Conservation (phyloP, 2,797 vertebrate species). For the Clarias pachynema region DNA sequence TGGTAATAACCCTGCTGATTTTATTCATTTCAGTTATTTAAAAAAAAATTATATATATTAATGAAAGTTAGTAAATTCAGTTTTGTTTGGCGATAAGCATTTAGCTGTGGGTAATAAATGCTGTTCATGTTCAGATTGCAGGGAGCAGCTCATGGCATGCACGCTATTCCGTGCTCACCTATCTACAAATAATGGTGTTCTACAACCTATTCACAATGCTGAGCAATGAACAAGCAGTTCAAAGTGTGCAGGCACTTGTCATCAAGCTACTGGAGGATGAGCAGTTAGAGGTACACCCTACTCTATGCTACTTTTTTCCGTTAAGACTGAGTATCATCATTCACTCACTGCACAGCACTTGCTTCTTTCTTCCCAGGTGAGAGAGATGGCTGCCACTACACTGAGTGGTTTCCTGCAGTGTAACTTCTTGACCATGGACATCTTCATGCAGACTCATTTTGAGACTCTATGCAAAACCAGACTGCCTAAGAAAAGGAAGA, state of each 20-base stretch:
- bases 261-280: conserved; percentile 92
- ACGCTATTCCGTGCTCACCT: conserved; percentile 90
- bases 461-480: conserved; percentile 95
- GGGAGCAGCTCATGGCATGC: conserved; percentile 93
- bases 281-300: conserved; percentile 85
- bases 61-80: neutral
- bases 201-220: conserved; percentile 97
- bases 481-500: conserved; percentile 88
- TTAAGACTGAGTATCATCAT: neutral
- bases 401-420: conserved; percentile 95
- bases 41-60: neutral
- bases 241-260: conserved; percentile 83
- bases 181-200: conserved; percentile 97
- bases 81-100: neutral
- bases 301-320: neutral
- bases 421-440: conserved; percentile 91
- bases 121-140: conserved; percentile 76
- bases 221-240: conserved; percentile 82
- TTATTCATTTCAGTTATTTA: neutral
- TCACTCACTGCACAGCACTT: neutral
- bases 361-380: conserved; percentile 76
- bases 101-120: neutral
- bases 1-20: neutral
- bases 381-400: conserved; percentile 96
- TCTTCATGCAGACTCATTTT: conserved; percentile 91